Conservation (phyloP, 2,797 vertebrate species). For the Diplodus sargus region DNA sequence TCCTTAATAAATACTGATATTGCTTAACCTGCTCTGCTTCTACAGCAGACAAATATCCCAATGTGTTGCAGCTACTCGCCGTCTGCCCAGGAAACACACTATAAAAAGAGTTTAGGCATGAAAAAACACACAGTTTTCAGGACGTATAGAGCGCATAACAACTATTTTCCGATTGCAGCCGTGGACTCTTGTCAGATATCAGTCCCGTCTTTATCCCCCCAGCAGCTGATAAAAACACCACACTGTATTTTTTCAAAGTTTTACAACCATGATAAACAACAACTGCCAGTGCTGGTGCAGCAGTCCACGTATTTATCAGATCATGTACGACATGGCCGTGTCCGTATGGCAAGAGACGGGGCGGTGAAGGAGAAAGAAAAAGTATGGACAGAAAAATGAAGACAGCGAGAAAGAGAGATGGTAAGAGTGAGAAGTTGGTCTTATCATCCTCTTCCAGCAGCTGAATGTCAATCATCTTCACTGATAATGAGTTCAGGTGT, state of each 20-base stretch:
- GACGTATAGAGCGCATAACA: neutral
- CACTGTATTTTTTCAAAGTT: slow-evolving; percentile 10
- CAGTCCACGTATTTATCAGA: slow-evolving; percentile 49
- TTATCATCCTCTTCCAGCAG: slow-evolving; percentile 51
- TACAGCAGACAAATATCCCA: neutral
- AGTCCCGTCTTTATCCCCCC: slow-evolving; percentile 5
- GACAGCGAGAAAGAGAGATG: neutral
- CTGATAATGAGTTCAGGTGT: slow-evolving; percentile 34
- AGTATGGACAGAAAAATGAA: slow-evolving; percentile 12
- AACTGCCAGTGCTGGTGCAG: neutral
- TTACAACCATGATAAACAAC: slow-evolving; percentile 32
- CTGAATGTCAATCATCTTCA: slow-evolving; percentile 53
- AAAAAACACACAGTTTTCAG: neutral
- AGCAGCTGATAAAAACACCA: slow-evolving; percentile 29
- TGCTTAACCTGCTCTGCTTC: neutral
- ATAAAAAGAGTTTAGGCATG: slow-evolving; percentile 1
- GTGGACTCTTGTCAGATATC: slow-evolving; percentile 9
- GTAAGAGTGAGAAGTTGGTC: slow-evolving; percentile 5
- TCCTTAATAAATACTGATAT: neutral
- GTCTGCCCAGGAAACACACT: neutral
- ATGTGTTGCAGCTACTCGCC: neutral
- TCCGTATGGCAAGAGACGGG: slow-evolving; percentile 20
- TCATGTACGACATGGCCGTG: slow-evolving; percentile 27
- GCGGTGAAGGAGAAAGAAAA: neutral
- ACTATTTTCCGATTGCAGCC: neutral